Percentiles rank a stretch among this genome's conserved stretches.
Conservation (phyloP, 2,888 invertebrate species). For the Ypsolopha scabrella region DNA sequence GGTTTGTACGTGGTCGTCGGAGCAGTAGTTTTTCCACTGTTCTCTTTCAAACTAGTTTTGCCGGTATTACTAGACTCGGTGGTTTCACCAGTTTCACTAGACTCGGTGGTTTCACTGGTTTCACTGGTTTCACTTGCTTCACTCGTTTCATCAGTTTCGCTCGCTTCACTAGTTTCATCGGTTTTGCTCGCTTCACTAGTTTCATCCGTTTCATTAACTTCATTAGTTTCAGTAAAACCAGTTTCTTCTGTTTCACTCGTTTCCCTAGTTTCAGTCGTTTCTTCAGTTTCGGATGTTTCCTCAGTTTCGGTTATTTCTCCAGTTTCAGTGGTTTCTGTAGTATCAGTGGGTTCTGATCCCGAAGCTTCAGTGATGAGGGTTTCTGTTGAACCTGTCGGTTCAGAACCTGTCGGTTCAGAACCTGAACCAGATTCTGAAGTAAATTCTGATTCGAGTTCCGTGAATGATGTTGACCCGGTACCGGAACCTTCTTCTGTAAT, state of each 20-base stretch:
- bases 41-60: too few species aligned
- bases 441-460: slow-evolving; percentile 9
- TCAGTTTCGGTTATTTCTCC: slow-evolving; percentile 13
- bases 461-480: slow-evolving; percentile 12
- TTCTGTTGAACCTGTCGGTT: slow-evolving; percentile 4
- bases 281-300: slow-evolving; percentile 2
- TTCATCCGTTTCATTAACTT: neutral
- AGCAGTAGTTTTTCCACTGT: too few species aligned
- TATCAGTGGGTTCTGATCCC: neutral
- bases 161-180: neutral
- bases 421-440: slow-evolving; percentile 16
- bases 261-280: slow-evolving; percentile 11
- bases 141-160: neutral
- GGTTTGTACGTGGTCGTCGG: too few species aligned
- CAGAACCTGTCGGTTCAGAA: slow-evolving; percentile 4
- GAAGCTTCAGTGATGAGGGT: neutral
- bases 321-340: neutral
- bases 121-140: neutral
- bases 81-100: neutral
- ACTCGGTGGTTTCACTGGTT: neutral
- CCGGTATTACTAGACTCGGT: too few species aligned
- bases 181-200: neutral
- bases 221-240: slow-evolving; percentile 8
- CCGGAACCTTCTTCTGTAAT: slow-evolving; percentile 9
- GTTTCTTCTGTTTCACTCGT: slow-evolving; percentile 12